These are phyloP conservation scores for Clamator glandarius DNA, from an alignment of 2,797 vertebrate genomes.

Conservation along the genomic window DNA sequence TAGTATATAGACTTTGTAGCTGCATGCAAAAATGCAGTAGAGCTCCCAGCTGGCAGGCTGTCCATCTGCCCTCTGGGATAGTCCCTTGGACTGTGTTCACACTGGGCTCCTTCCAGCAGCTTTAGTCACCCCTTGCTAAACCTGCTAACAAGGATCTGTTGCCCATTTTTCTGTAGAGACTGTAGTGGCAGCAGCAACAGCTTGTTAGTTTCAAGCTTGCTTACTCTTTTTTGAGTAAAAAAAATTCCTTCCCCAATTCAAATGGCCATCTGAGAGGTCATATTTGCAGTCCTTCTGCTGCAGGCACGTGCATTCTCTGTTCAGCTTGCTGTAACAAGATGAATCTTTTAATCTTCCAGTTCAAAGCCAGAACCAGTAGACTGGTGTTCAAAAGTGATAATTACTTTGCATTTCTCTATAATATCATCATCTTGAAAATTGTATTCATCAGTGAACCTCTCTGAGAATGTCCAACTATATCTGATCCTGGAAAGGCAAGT, in stretches of 20 bases:
- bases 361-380: not conserved
- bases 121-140: conserved; percentile 47
- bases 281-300: not conserved
- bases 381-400: not conserved
- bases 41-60: conserved; percentile 57
- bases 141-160: conserved; percentile 31
- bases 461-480: not conserved
- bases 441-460: not conserved
- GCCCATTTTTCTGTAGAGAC: not conserved
- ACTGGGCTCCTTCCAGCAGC: conserved; percentile 44
- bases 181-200: not conserved
- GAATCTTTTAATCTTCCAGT: not conserved
- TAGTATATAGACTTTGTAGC: conserved; percentile 32
- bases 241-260: not conserved
- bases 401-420: not conserved
- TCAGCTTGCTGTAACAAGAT: not conserved
- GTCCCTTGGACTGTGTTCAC: not conserved
- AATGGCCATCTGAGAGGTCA: not conserved
- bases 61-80: conserved; percentile 32
- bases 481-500: not conserved
- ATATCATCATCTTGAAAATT: not conserved
- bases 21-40: not conserved
- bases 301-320: not conserved
- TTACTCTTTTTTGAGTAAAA: not conserved
- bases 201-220: not conserved